Conservation (phyloP, 2,888 invertebrate genomes). For the Anorthoa munda region DNA sequence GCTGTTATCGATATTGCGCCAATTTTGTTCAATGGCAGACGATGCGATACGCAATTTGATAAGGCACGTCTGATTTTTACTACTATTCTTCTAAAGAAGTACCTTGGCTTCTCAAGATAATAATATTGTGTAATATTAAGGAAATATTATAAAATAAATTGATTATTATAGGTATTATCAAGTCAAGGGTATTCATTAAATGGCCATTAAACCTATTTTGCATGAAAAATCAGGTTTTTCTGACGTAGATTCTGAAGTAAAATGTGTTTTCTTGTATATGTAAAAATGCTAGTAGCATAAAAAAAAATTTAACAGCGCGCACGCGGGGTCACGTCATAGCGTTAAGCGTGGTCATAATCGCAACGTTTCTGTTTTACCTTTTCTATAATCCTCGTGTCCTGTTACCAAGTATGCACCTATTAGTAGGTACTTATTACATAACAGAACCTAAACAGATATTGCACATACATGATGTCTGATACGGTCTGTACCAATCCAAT, state of each 20-base stretch:
- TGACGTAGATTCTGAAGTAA: neutral
- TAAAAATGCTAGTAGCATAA: neutral
- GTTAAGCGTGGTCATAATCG: neutral
- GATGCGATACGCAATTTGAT: slow-evolving; percentile 45
- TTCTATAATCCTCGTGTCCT: neutral
- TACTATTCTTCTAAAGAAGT: slow-evolving; percentile 4
- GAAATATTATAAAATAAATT: slow-evolving; percentile 24
- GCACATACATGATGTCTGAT: slow-evolving; percentile 42
- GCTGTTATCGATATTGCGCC: slow-evolving; percentile 49
- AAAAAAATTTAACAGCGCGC: neutral
- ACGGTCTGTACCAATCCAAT: slow-evolving; percentile 53
- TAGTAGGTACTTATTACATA: slow-evolving; percentile 5
- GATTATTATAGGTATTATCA: neutral
- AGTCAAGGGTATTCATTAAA: slow-evolving; percentile 23
- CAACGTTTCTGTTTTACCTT: neutral
- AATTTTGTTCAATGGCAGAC: slow-evolving; percentile 53
- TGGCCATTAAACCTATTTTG: slow-evolving; percentile 11
- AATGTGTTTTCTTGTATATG: neutral
- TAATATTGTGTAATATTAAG: slow-evolving; percentile 42
- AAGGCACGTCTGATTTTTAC: slow-evolving; percentile 39
- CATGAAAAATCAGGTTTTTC: slow-evolving; percentile 8
- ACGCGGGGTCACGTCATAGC: neutral
- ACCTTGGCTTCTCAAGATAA: slow-evolving; percentile 8
- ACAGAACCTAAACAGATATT: slow-evolving; percentile 41
- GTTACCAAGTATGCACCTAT: slow-evolving; percentile 1